Conservation (phyloP, 2,888 invertebrate species). For the Lasioglossum marginatum region DNA sequence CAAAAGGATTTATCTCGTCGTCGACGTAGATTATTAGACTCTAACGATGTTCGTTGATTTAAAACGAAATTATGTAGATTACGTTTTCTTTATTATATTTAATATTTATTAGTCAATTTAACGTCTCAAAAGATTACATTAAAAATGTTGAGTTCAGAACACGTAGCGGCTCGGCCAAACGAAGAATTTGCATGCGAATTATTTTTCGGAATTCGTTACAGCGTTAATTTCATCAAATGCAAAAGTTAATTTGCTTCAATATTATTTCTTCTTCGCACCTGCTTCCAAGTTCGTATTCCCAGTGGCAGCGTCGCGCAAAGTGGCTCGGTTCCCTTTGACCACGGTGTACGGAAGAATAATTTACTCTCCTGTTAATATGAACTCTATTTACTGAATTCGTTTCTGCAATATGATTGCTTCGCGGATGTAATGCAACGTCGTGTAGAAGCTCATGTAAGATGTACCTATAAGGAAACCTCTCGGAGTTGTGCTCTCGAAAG, state of each 20-base stretch:
- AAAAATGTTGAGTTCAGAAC: not conserved
- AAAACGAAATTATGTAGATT: no score
- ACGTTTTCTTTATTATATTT: no score
- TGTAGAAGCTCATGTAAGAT: not conserved
- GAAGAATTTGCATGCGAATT: no score
- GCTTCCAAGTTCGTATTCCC: not conserved
- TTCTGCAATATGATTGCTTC: not conserved
- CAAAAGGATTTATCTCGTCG: not conserved
- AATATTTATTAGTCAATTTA: no score
- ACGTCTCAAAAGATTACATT: not conserved
- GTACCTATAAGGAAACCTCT: not conserved
- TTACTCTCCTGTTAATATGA: not conserved
- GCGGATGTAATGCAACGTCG: not conserved
- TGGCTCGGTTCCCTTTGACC: not conserved
- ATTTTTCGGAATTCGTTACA: not conserved
- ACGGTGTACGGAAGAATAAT: not conserved
- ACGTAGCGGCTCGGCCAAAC: no score
- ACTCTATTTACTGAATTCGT: constrained; percentile 5
- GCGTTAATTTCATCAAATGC: not conserved
- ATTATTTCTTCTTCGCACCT: not conserved
- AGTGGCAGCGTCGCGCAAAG: not conserved
- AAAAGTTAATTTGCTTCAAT: not conserved
- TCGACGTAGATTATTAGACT: not conserved
- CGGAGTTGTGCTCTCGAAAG: not conserved
- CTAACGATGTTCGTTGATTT: not conserved